Evolutionary conservation across 2,797 vertebrate species (phyloP).

Genomic region (Anguilla anguilla): DNA sequence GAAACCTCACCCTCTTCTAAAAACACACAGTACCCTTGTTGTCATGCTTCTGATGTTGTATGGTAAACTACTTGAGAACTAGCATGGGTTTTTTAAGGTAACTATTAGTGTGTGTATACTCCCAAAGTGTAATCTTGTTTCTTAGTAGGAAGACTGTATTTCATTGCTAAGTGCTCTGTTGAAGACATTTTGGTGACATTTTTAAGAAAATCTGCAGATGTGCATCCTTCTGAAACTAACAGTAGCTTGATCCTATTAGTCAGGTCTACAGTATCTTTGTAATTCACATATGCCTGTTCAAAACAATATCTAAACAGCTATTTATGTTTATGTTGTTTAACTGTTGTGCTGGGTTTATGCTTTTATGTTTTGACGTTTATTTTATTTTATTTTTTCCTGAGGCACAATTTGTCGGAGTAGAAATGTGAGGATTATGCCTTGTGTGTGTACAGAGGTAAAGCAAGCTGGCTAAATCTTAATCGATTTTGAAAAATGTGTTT

Average conservation of each 20-base stretch:
- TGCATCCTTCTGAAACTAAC: constrained; percentile 80
- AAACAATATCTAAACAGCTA: constrained; percentile 81
- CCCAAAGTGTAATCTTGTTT: constrained; percentile 62
- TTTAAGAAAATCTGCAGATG: constrained; percentile 74
- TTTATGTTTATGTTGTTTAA: constrained; percentile 89
- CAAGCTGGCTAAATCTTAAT: constrained; percentile 47
- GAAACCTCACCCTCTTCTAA: constrained; percentile 41
- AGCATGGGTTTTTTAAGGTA: constrained; percentile 78
- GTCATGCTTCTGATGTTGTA: constrained; percentile 78
- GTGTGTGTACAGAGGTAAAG: constrained; percentile 49
- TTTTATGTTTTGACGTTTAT: constrained; percentile 69
- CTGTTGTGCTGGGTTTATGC: constrained; percentile 85
- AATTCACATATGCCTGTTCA: constrained; percentile 84
- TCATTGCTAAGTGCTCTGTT: constrained; percentile 79
- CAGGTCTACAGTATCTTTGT: constrained; percentile 76
- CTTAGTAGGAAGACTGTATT: constrained; percentile 79
- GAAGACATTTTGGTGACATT: constrained; percentile 75
- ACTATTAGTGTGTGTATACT: constrained; percentile 74
- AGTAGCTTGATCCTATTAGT: constrained; percentile 79
- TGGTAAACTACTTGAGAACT: constrained; percentile 72
- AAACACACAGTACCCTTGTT: constrained; percentile 65
- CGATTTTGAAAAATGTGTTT: constrained; percentile 56
- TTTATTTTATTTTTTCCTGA: constrained; percentile 68
- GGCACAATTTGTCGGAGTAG: constrained; percentile 77
- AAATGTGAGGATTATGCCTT: constrained; percentile 48